Base-by-base conservation (phyloP, 2,797 vertebrate species). In the Bovichtus diacanthus region DNA sequence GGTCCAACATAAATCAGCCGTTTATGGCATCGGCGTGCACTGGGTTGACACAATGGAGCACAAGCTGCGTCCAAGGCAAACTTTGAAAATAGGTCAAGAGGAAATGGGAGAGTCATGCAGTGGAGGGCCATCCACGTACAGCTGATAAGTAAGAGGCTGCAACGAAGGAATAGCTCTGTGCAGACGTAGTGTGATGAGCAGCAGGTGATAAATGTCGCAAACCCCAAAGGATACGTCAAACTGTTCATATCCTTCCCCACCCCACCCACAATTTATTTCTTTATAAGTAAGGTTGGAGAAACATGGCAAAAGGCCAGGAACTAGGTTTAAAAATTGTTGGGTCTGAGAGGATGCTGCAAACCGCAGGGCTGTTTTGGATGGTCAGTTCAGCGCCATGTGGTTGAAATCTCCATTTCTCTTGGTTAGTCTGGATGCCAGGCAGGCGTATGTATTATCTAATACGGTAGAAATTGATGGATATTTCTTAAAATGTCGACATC, bases 391-490 rank as follows among this genome's bases (percentile, higher is more conserved):
- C 34, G n/a, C 84, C 72, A 54, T 88, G 89, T 79, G 87, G 90
- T 86, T 86, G 67, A 85, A 90, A 77, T 70, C 76, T 90, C 74
- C 80, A 84, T 85, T 81, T 82, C 61, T 38, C 36, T 86, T 15
- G 60, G 90, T 92, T 83, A 75, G 80, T 63, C 63, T 43, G 76
- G 39, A 73, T 86, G 82, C 77, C 84, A 78, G 75, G 56, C 62
- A 41, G 74, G 64, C 66, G 6, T 67, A 79, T 64, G 63, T 27
- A 76, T 81, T 82, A 90, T 87, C 84, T 85, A 82, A 91, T 90
- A 87, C 81, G 79, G 76, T 51, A 63, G 15, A 90, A 90, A 91
- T 84, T 84, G 66, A 90, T 89, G 88, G 90, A 85, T 74, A 55
- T 73, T 89, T 88, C 61, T 78, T 76, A 46, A 79, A 82, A 87